Evolutionary conservation across 2,797 vertebrate genomes (phyloP).

Genomic region (Novumbra hubbsi): DNA sequence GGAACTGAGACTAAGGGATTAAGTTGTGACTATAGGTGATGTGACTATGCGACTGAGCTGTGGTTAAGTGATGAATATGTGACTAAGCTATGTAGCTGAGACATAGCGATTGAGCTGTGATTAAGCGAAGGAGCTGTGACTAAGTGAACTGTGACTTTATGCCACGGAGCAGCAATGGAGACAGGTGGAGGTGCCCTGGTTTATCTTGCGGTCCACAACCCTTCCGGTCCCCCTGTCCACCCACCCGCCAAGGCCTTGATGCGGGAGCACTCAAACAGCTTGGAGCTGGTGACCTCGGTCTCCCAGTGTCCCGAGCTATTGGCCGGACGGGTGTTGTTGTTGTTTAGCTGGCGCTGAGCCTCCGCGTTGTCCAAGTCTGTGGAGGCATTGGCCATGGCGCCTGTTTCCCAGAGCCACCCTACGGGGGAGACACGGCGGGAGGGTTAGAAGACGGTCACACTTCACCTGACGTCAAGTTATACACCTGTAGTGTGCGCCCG

Average conservation of each 20-base stretch:
- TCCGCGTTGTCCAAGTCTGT: constrained; percentile 90
- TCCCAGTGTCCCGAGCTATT: constrained; percentile 80
- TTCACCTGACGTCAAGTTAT: too few species aligned
- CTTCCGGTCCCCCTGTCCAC: background rate
- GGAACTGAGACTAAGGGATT: too few species aligned
- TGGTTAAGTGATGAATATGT: too few species aligned
- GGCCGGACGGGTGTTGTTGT: constrained; percentile 80
- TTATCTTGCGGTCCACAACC: background rate
- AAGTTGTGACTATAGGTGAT: too few species aligned
- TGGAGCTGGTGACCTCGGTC: constrained; percentile 79
- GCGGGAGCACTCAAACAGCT: constrained; percentile 90
- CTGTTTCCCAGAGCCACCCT: constrained; percentile 43
- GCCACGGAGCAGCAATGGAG: background rate
- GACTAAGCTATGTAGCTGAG: too few species aligned
- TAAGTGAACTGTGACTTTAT: background rate
- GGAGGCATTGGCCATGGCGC: constrained; percentile 83
- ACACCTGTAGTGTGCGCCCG: too few species aligned
- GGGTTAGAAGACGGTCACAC: background rate
- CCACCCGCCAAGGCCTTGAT: constrained; percentile 90
- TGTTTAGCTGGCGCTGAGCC: constrained; percentile 82
- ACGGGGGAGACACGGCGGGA: constrained; percentile 12
- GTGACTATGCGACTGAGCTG: too few species aligned
- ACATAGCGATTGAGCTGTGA: too few species aligned
- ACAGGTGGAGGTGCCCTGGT: background rate
- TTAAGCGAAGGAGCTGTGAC: too few species aligned